Base-by-base conservation (phyloP, 2,888 invertebrate species). In the Pseudoips prasinana region DNA sequence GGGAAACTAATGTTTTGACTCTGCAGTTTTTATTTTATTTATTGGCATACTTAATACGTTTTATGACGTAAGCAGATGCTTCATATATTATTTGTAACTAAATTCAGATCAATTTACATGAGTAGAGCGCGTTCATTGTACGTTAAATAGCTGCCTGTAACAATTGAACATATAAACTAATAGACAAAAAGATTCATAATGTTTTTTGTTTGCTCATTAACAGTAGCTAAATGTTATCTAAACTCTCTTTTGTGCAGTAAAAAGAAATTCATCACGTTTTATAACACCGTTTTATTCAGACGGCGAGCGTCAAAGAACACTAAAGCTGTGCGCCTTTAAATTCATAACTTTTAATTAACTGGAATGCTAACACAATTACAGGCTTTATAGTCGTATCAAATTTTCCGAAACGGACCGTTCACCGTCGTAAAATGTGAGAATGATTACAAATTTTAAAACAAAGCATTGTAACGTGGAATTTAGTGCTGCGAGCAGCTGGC, bases 291-390 rank as follows among this genome's bases (percentile, higher is more conserved):
- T 64, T 64, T 55, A 64, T 62, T 62, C 60, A 63, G 69, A 70
- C 72, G 73, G 67, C 64, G 63, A 68, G 64, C 75, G 75, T 74
- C 77, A 71, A 74, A 73, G 69, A 69, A 68, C 64, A 75, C 64
- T 75, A 72, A 77, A 78, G 70, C 77, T 67, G 71, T 69, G 73
- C 67, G 73, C 73, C 74, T 82, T 83, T 80, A 81, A 87, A 87
- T 87, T 87, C 87, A 86, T 87, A 85, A 86, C 82, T 87, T 85
- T 86, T 88, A 87, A 88, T 87, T 85, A 86, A 86, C 72, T 81
- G 76, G 78, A 85, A 81, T 82, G 80, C 81, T 81, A 79, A 82
- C 82, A 82, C 81, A 85, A 86, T 87, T 81, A 85, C 81, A 80
- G 81, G 74, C 70, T 84, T 87, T 85, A 87, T 83, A 75, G 85